Evolutionary conservation across 1,140 invertebrate species (phyloP), one percentile per base, ranked within the genome.

Genomic region (Oryctes rhinoceros): DNA sequence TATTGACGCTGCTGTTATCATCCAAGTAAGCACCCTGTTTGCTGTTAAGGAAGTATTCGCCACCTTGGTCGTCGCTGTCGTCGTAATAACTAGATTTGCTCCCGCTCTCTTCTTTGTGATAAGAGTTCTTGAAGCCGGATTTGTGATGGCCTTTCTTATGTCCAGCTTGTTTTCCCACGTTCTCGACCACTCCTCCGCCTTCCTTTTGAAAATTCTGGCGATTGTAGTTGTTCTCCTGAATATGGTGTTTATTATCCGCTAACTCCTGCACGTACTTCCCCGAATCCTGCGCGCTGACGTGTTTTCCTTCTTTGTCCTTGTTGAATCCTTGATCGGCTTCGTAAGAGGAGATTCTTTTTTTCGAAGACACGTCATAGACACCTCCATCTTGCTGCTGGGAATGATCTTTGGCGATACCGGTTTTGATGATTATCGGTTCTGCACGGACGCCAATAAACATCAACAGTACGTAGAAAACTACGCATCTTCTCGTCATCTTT

Each of bases 1-100:
- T 11, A 62, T 78, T 59, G 0, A 9, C 30, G 20, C 47, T 49
- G 15, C 15, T n/a, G 3, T 30, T 37, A 53, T 35, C 47, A 59
- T 78, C 77, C 4, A 20, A 24, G 30, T 78, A 78, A 24, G 30
- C 77, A 65, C 89, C 89, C 48, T 88, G 84, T 78, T 85, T 87
- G 80, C 87, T 90, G 44, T 91, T 90, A 47, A 89, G 89, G 47
- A 88, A 88, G 6, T 87, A 87, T 82, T 90, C 88, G 81, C 90
- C 90, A 15, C 89, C 91, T 85, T 91, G 89, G 81, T 92, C 91
- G 76, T 89, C 89, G 44, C 89, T 90, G 83, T 92, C 91, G 81
- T 92, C 92, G 81, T 91, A 93, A 84, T 89, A 93, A 79, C 90
- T 91, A 37, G 90, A 90, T 82, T 92, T 92, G 80, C 91, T 91